These are phyloP conservation scores for Temnothorax unifasciatus DNA, from an alignment of 2,888 invertebrate species.

Conservation along the genomic window DNA sequence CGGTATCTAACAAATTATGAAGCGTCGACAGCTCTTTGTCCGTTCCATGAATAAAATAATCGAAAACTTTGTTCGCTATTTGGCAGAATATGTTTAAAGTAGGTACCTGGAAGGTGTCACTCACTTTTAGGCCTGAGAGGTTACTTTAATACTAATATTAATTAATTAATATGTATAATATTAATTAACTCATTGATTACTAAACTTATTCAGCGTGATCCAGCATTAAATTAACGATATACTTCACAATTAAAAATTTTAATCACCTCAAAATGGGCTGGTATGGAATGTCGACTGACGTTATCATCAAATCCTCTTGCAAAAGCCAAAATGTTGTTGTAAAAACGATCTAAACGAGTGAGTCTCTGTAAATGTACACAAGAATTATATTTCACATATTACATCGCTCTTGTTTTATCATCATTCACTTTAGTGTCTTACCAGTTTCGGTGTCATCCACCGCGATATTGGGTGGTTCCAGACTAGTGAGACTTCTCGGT, in stretches of 20 bases:
- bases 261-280: constrained; percentile 88
- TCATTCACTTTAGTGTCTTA: constrained; percentile 54
- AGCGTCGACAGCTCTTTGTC: constrained; percentile 85
- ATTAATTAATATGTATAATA: background rate
- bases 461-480: constrained; percentile 69
- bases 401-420: background rate
- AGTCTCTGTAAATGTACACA: constrained; percentile 77
- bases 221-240: background rate
- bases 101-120: constrained; percentile 89
- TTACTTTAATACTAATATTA: background rate
- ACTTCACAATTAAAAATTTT: background rate
- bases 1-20: constrained; percentile 90
- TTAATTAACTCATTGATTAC: background rate
- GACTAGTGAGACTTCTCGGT: constrained; percentile 74
- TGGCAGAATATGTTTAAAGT: constrained; percentile 90
- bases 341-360: constrained; percentile 89
- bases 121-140: background rate
- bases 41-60: constrained; percentile 87
- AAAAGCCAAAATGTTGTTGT: constrained; percentile 93
- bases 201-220: constrained; percentile 3
- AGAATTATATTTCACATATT: constrained; percentile 16
- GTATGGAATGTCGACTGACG: constrained; percentile 87
- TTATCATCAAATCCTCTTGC: constrained; percentile 96
- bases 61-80: constrained; percentile 90
- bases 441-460: constrained; percentile 75